Percentiles rank a stretch among this genome's conserved stretches.
These are phyloP conservation scores for Hemithea aestivaria DNA, from an alignment of 2,888 invertebrate species.

Conservation along the genomic window DNA sequence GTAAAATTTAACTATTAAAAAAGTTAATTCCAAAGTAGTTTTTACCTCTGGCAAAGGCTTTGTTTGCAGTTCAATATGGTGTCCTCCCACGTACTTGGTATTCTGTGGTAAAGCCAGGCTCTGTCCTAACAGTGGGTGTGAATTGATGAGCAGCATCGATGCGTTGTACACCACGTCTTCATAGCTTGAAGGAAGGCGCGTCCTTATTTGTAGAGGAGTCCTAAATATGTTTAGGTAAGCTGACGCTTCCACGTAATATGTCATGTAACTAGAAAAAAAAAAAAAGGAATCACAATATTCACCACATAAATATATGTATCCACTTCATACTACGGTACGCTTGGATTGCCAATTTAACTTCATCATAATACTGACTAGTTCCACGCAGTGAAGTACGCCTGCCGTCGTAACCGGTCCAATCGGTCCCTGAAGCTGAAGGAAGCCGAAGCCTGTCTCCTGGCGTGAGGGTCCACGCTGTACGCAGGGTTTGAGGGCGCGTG, in stretches of 20 bases:
- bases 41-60: slow-evolving; percentile 39
- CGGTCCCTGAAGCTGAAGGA: slow-evolving; percentile 32
- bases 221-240: slow-evolving; percentile 40
- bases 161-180: slow-evolving; percentile 40
- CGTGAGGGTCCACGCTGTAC: slow-evolving; percentile 31
- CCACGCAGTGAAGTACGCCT: slow-evolving; percentile 38
- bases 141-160: slow-evolving; percentile 48
- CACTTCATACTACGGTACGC: too few species aligned
- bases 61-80: slow-evolving; percentile 38
- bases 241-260: slow-evolving; percentile 39
- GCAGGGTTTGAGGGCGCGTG: slow-evolving; percentile 43
- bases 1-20: too few species aligned
- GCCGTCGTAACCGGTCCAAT: slow-evolving; percentile 34
- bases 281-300: too few species aligned
- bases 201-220: slow-evolving; percentile 34
- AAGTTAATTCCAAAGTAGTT: slow-evolving; percentile 2
- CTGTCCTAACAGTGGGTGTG: slow-evolving; percentile 45
- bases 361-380: slow-evolving; percentile 39
- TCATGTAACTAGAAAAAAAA: slow-evolving; percentile 36
- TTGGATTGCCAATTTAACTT: too few species aligned
- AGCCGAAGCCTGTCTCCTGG: slow-evolving; percentile 19
- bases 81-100: slow-evolving; percentile 48
- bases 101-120: slow-evolving; percentile 40
- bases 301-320: too few species aligned
- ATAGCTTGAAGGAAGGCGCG: slow-evolving; percentile 37